A percentile compares a stretch with the other conserved stretches of the same genome.
Conservation (phyloP, 1,140 invertebrate genomes). For the Papilio dardanus region DNA sequence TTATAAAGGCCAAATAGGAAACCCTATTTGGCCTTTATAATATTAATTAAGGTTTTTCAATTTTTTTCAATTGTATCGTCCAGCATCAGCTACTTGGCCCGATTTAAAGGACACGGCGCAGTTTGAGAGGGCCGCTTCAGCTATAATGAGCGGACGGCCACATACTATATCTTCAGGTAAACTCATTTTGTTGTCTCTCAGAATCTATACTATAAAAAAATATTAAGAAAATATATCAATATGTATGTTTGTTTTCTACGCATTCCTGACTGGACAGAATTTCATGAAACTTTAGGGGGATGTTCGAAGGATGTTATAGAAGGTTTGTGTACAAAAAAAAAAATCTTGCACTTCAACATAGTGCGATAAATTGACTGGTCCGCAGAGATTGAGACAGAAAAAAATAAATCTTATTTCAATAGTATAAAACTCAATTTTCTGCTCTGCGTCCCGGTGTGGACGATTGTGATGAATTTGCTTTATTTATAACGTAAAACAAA, state of each 20-base stretch:
- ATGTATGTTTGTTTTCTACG: not conserved
- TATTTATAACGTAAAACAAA: too few species aligned
- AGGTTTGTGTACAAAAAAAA: not conserved
- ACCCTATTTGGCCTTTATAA: too few species aligned
- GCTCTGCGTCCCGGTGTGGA: too few species aligned
- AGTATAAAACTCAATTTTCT: too few species aligned
- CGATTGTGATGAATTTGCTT: too few species aligned
- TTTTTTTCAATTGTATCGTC: constrained; percentile 34
- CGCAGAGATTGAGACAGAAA: too few species aligned
- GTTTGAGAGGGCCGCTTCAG: constrained; percentile 88
- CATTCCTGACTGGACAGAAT: not conserved
- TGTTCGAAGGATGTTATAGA: not conserved
- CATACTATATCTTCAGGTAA: constrained; percentile 93
- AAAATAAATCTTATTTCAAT: too few species aligned
- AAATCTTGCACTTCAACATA: too few species aligned
- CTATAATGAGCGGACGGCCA: constrained; percentile 91
- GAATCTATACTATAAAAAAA: too few species aligned
- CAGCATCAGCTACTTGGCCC: constrained; percentile 89
- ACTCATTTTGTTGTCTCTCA: not conserved
- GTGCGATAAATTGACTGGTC: too few species aligned
- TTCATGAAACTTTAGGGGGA: not conserved
- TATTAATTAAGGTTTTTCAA: too few species aligned
- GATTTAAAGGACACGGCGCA: constrained; percentile 91
- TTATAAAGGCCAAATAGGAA: too few species aligned
- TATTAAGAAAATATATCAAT: not conserved